phyloP scores from a whole-genome alignment of 2,797 vertebrate species.

The Galago senegalensis region DNA sequence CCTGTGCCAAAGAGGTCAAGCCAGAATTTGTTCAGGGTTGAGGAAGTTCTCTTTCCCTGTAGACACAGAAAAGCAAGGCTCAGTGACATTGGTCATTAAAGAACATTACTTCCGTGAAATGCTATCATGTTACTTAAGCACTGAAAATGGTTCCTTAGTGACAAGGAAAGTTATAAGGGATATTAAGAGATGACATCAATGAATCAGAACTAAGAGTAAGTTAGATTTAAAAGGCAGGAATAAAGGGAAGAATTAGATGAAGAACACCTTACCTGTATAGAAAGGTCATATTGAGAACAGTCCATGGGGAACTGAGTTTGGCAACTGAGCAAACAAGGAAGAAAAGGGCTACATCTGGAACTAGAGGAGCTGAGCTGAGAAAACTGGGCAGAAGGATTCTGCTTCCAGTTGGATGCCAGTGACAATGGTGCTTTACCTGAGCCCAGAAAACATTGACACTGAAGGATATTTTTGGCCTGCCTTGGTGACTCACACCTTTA shows the following conservation, averaged over 20 bases:
- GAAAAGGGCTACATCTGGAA: not conserved
- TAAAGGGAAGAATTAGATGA: not conserved
- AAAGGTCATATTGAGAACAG: not conserved
- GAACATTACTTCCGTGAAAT: conserved; percentile 32
- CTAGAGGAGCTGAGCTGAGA: fast-evolving
- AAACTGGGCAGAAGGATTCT: not conserved
- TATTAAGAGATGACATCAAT: not conserved
- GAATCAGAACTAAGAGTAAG: not conserved
- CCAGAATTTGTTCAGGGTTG: not conserved
- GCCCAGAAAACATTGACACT: not conserved
- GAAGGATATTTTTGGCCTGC: not conserved
- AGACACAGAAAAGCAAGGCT: not conserved
- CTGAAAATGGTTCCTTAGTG: not conserved
- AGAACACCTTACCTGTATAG: not conserved
- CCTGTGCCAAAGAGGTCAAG: not conserved
- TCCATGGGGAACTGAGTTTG: not conserved
- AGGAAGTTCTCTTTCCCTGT: not conserved
- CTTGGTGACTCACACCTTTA: not conserved
- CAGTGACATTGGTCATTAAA: not conserved
- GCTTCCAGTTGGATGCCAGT: not conserved
- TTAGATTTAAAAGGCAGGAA: not conserved
- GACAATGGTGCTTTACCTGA: not conserved
- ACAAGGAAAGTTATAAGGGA: not conserved
- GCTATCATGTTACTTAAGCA: not conserved
- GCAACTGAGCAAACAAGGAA: not conserved